phyloP scores from a whole-genome alignment of 2,888 invertebrate species.

The Tridacna gigas region DNA sequence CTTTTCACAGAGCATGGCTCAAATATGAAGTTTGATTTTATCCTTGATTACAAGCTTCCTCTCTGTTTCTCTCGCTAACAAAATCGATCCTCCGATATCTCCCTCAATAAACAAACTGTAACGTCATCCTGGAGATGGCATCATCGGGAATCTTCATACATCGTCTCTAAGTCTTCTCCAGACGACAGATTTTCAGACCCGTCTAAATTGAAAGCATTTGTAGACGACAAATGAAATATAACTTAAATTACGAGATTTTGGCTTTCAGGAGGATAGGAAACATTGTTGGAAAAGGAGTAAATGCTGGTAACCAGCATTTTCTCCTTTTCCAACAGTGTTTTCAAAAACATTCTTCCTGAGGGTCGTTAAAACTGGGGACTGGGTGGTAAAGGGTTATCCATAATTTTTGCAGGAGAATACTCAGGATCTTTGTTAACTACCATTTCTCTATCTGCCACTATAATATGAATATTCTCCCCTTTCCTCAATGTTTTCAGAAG shows the following conservation, averaged over 20 bases:
- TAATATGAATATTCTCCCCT: no score
- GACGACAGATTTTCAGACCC: neutral
- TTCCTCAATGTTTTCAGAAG: no score
- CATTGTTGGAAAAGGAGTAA: no score
- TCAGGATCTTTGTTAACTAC: no score
- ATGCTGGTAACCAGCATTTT: no score
- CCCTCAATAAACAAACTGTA: constrained; percentile 13
- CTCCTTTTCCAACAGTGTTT: no score
- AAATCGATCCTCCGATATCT: constrained; percentile 12
- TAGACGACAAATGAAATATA: neutral
- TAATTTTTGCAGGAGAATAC: no score
- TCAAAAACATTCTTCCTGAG: no score
- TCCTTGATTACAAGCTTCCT: constrained; percentile 13
- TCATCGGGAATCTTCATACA: neutral
- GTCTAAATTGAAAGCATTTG: neutral
- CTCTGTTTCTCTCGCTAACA: neutral
- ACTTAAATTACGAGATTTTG: neutral
- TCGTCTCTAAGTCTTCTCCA: neutral
- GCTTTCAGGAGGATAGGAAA: no score
- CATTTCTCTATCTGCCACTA: no score
- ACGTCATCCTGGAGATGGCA: neutral
- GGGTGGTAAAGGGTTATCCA: no score
- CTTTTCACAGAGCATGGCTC: neutral
- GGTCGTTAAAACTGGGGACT: no score
- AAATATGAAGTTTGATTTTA: constrained; percentile 22